Conservation (phyloP, 2,113 vertebrate species). For the Ceyx cyanopectus region DNA sequence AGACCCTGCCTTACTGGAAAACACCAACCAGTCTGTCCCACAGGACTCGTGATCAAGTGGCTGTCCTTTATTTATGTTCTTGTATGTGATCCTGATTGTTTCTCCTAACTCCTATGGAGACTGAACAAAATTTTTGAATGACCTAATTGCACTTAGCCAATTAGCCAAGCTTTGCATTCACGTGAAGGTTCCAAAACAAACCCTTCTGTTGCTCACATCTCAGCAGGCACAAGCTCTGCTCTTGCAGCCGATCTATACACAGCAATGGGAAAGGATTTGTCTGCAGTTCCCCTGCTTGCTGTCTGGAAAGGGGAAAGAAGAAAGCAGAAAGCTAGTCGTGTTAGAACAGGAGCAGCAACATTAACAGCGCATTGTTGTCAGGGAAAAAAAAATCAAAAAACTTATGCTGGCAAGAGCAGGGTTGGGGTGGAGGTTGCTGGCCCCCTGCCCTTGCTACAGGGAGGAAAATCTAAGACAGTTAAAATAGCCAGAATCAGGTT, state of each 20-base stretch:
- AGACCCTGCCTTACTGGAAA: background rate
- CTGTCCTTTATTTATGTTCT: background rate
- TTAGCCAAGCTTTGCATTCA: background rate
- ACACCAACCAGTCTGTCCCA: background rate
- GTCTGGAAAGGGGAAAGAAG: slow-evolving; percentile 29
- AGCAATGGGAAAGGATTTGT: background rate
- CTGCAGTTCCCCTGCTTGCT: background rate
- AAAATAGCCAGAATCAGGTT: slow-evolving; percentile 24
- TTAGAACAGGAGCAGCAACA: slow-evolving; percentile 59
- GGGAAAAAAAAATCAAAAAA: slow-evolving; percentile 36
- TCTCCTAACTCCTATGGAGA: background rate
- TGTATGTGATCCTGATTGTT: background rate
- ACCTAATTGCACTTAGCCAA: background rate
- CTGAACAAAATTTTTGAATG: background rate
- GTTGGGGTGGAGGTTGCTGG: slow-evolving; percentile 60
- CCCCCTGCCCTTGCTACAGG: slow-evolving; percentile 23
- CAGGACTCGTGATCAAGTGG: fast-evolving
- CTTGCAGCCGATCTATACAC: background rate
- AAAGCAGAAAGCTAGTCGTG: slow-evolving; percentile 45
- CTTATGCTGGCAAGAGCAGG: slow-evolving; percentile 41
- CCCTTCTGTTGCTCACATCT: background rate
- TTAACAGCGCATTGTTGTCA: slow-evolving; percentile 64
- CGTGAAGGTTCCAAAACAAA: background rate
- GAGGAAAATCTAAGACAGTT: slow-evolving; percentile 46
- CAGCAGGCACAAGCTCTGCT: background rate